Evolutionary conservation across 2,113 vertebrate species (phyloP).

Genomic region (Clarias gariepinus): DNA sequence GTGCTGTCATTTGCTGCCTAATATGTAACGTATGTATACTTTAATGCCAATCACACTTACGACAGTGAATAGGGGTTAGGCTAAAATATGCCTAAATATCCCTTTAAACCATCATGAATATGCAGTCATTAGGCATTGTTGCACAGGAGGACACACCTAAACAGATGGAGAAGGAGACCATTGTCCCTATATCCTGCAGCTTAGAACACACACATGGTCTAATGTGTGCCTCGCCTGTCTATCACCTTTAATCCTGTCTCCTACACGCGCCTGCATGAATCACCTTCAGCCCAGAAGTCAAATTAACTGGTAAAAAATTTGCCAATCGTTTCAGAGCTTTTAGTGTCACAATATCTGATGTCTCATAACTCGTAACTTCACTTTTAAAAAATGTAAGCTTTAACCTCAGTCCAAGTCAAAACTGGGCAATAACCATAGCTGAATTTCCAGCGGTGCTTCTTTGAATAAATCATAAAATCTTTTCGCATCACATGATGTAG

Average conservation of each 20-base stretch:
- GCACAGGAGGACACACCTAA: background rate
- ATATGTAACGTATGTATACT: too few relatives aligned
- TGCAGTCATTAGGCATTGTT: background rate
- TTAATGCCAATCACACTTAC: background rate
- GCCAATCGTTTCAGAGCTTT: background rate
- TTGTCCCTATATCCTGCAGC: conserved; percentile 15
- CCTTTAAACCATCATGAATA: background rate
- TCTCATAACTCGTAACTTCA: background rate
- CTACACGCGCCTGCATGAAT: background rate
- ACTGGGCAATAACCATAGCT: background rate
- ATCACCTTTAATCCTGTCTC: conserved; percentile 31
- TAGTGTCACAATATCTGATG: background rate
- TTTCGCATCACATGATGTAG: background rate
- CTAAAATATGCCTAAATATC: background rate
- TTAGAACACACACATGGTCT: background rate
- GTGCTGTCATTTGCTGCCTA: too few relatives aligned
- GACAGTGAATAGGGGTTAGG: background rate
- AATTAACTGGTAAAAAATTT: background rate
- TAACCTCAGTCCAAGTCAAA: conserved; percentile 1
- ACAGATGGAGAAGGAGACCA: conserved; percentile 1
- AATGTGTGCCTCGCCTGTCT: conserved; percentile 1
- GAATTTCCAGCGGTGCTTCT: background rate
- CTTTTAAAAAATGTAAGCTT: background rate
- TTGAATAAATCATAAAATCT: background rate
- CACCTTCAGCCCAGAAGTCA: background rate